Evolutionary conservation across 2,113 vertebrate species (phyloP).

Genomic region (Gavialis gangeticus): DNA sequence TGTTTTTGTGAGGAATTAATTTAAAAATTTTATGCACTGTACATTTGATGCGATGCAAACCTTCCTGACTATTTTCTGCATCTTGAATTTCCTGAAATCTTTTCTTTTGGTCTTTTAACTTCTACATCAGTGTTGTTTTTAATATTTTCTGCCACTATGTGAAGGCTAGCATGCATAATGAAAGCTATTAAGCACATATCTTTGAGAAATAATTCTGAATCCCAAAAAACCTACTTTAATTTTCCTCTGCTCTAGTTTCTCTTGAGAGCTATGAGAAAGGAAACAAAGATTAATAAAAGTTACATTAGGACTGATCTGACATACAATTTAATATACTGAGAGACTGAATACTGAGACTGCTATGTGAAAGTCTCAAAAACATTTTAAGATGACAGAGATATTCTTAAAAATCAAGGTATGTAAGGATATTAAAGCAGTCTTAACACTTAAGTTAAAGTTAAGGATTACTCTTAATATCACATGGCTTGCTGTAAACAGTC

Average conservation of each 20-base stretch:
- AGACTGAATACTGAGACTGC: background rate
- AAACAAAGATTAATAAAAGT: conserved; percentile 62
- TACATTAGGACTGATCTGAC: conserved; percentile 12
- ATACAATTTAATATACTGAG: background rate
- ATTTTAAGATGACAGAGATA: background rate
- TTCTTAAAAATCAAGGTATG: background rate
- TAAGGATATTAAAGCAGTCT: background rate
- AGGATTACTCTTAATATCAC: background rate
- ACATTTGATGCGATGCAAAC: background rate
- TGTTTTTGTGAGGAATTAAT: conserved; percentile 2
- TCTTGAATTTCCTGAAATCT: conserved; percentile 18
- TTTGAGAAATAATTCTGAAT: conserved; percentile 18
- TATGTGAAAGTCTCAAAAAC: background rate
- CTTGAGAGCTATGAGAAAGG: conserved; percentile 67
- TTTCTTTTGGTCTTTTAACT: conserved; percentile 22
- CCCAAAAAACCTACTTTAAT: conserved; percentile 72
- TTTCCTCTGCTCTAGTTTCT: conserved; percentile 66
- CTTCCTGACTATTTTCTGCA: conserved; percentile 1
- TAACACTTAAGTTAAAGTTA: background rate
- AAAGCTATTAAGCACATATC: conserved; percentile 36
- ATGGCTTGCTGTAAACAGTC: background rate
- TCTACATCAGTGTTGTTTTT: conserved; percentile 47
- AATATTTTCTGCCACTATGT: conserved; percentile 43
- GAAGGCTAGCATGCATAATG: conserved; percentile 20
- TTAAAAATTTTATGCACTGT: conserved; percentile 43